These are phyloP conservation scores for Passer domesticus DNA, from an alignment of 2,113 vertebrate species.

Conservation along the genomic window DNA sequence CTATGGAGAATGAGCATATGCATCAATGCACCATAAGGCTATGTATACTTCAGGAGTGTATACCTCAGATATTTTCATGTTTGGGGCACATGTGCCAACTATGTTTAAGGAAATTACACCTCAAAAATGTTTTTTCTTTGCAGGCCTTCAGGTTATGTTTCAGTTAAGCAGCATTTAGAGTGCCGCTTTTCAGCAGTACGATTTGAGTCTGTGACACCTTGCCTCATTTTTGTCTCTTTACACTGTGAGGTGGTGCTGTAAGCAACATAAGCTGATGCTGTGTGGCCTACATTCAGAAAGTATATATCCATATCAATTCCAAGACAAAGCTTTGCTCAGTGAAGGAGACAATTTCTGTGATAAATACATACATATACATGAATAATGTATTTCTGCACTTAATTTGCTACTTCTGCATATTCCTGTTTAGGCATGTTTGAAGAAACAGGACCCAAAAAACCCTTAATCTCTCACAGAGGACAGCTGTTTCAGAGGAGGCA, in stretches of 20 bases:
- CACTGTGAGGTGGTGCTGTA: not conserved
- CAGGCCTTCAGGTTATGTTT: not conserved
- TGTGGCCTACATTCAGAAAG: not conserved
- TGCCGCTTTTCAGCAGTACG: not conserved
- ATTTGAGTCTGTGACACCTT: not conserved
- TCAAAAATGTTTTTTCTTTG: not conserved
- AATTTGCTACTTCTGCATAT: not conserved
- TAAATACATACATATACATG: not conserved
- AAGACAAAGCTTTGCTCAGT: not conserved
- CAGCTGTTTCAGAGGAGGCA: not conserved
- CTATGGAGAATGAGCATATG: not conserved
- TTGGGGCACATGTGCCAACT: not conserved
- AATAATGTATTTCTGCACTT: not conserved
- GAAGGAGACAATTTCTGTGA: not conserved
- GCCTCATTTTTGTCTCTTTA: not conserved
- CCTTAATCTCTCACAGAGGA: not conserved
- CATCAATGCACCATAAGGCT: fast-evolving
- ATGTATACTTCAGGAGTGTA: not conserved
- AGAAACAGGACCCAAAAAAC: not conserved
- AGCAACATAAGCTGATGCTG: not conserved
- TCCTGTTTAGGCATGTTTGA: not conserved
- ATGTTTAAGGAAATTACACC: not conserved
- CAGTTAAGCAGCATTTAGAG: not conserved
- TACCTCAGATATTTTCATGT: not conserved
- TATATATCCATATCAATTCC: not conserved